Evolutionary conservation across 2,113 vertebrate species (phyloP).

Genomic region (Cnemophilus loriae): DNA sequence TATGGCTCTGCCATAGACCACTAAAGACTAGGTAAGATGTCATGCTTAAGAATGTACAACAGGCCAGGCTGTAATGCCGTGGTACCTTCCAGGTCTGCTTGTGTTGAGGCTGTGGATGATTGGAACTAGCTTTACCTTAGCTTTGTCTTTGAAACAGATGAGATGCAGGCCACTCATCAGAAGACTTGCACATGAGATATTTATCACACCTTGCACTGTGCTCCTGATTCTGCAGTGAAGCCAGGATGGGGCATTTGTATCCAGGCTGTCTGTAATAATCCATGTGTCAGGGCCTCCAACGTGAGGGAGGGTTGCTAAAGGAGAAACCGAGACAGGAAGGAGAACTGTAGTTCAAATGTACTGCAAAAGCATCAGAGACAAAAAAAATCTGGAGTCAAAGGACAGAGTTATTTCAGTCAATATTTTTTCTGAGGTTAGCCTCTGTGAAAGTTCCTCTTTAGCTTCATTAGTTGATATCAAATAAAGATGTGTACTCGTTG

Average conservation of each 20-base stretch:
- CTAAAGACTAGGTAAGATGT: neutral
- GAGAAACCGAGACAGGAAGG: neutral
- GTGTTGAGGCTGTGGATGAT: neutral
- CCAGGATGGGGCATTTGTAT: neutral
- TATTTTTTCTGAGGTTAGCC: constrained; percentile 7
- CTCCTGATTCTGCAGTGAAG: neutral
- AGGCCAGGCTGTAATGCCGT: neutral
- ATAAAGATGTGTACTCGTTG: neutral
- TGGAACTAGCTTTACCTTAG: neutral
- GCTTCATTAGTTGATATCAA: constrained; percentile 7
- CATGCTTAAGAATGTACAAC: neutral
- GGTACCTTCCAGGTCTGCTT: neutral
- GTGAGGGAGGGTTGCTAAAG: neutral
- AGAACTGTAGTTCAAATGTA: neutral
- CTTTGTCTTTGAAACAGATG: neutral
- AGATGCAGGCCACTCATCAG: neutral
- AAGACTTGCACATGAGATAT: neutral
- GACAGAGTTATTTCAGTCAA: neutral
- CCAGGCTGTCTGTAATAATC: neutral
- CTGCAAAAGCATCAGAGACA: neutral
- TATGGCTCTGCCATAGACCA: neutral
- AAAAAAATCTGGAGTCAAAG: neutral
- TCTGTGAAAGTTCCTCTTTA: neutral
- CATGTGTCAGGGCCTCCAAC: accelerated
- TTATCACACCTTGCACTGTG: neutral